phyloP scores from a whole-genome alignment of 2,888 invertebrate species.

The Glyphotaelius pellucidus region DNA sequence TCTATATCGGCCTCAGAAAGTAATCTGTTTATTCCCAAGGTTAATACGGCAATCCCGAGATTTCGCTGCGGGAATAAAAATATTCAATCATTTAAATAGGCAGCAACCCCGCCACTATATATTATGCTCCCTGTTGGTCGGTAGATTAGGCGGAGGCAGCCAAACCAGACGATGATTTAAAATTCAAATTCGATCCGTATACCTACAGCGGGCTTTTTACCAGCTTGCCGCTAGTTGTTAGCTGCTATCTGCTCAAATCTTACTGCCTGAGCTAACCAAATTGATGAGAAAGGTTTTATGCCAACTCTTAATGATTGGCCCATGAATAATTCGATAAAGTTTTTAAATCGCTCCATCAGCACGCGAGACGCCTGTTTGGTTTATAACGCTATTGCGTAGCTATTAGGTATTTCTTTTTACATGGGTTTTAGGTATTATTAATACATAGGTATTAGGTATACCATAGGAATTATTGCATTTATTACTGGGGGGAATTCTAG shows the following conservation, averaged over 20 bases:
- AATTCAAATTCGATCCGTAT: slow-evolving; percentile 63
- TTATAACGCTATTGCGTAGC: slow-evolving; percentile 12
- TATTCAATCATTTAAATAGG: slow-evolving; percentile 59
- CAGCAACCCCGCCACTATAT: slow-evolving; percentile 41
- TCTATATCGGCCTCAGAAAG: neutral
- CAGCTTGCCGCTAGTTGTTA: slow-evolving; percentile 35
- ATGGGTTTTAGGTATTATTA: neutral
- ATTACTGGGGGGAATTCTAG: neutral
- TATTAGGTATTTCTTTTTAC: neutral
- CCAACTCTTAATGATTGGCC: slow-evolving; percentile 38
- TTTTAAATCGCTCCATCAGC: slow-evolving; percentile 25
- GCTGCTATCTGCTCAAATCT: slow-evolving; percentile 37
- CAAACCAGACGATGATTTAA: slow-evolving; percentile 64
- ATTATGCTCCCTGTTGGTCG: slow-evolving; percentile 51
- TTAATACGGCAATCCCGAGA: slow-evolving; percentile 23
- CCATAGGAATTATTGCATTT: neutral
- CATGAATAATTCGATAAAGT: slow-evolving; percentile 31
- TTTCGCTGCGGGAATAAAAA: slow-evolving; percentile 38
- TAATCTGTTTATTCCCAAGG: slow-evolving; percentile 40
- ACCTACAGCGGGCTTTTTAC: slow-evolving; percentile 47
- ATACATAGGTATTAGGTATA: neutral
- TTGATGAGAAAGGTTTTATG: slow-evolving; percentile 42
- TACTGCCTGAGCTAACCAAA: slow-evolving; percentile 36
- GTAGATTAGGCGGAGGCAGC: slow-evolving; percentile 60
- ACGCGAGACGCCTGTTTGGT: slow-evolving; percentile 31